These are phyloP conservation scores for Acanthisitta chloris DNA, from an alignment of 2,113 vertebrate genomes.

Conservation along the genomic window DNA sequence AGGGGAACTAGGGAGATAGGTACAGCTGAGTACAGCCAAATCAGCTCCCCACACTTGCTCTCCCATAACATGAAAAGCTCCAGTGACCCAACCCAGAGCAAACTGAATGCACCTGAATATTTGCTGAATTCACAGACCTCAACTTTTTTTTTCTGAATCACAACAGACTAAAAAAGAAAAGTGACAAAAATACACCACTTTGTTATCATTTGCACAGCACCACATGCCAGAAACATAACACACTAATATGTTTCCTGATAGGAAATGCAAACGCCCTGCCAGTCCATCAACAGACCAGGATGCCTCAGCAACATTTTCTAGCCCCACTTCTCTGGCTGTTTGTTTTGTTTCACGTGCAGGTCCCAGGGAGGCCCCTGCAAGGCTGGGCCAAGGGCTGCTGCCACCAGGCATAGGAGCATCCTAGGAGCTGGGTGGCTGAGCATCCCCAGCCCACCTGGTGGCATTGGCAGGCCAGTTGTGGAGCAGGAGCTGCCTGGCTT, in stretches of 20 bases:
- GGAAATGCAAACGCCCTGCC: constrained; percentile 13
- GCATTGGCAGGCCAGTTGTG: not conserved
- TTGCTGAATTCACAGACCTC: not conserved
- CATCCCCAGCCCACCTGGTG: rapidly evolving
- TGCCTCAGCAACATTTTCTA: not conserved
- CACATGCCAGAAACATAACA: not conserved
- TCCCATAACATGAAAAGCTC: not conserved
- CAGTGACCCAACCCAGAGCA: not conserved
- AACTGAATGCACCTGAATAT: not conserved
- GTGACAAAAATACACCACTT: constrained; percentile 37
- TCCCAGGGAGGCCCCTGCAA: not conserved
- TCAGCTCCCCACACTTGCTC: not conserved
- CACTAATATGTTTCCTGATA: constrained; percentile 31
- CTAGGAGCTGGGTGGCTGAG: rapidly evolving
- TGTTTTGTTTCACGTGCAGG: rapidly evolving
- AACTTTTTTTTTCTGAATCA: constrained; percentile 37
- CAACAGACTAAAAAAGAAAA: not conserved
- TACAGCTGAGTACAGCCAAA: not conserved
- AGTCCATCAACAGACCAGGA: not conserved
- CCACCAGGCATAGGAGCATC: not conserved
- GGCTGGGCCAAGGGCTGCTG: not conserved
- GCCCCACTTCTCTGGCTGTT: not conserved
- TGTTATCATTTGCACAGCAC: not conserved
- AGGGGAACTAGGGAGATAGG: not conserved
- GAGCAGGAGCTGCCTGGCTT: not conserved